Conservation (phyloP, 2,113 vertebrate species). For the Gymnorhina tibicen region DNA sequence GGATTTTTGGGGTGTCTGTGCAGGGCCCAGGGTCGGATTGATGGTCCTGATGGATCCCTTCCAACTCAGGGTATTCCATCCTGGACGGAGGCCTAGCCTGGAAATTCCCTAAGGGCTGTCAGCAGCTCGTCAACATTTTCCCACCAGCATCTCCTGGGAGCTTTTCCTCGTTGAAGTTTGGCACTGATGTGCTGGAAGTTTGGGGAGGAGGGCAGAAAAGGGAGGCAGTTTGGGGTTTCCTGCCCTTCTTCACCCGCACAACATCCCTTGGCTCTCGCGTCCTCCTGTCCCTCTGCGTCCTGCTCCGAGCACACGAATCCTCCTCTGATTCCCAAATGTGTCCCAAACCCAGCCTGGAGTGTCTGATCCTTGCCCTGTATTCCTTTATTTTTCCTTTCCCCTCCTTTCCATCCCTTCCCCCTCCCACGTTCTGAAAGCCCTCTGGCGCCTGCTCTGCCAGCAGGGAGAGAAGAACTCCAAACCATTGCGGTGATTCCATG, state of each 20-base stretch:
- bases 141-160: not conserved
- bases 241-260: not conserved
- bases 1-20: not conserved
- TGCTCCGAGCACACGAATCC: not conserved
- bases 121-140: not conserved
- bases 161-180: not conserved
- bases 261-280: fast-evolving
- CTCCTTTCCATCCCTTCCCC: not conserved
- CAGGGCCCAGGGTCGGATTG: not conserved
- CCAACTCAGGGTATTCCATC: not conserved
- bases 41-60: not conserved
- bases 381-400: not conserved
- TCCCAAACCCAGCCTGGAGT: not conserved
- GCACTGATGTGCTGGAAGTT: not conserved
- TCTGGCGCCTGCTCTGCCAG: not conserved
- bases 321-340: fast-evolving
- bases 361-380: not conserved
- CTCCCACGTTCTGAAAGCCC: not conserved
- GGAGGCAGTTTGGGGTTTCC: not conserved
- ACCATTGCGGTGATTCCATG: not conserved
- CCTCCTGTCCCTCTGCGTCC: not conserved
- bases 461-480: not conserved
- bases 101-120: not conserved
- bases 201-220: not conserved
- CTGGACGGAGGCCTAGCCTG: not conserved